Percentiles rank a stretch among this genome's conserved stretches.
Evolutionary conservation across 2,888 invertebrate genomes (phyloP).

Genomic region (Lasioglossum leucozonium): DNA sequence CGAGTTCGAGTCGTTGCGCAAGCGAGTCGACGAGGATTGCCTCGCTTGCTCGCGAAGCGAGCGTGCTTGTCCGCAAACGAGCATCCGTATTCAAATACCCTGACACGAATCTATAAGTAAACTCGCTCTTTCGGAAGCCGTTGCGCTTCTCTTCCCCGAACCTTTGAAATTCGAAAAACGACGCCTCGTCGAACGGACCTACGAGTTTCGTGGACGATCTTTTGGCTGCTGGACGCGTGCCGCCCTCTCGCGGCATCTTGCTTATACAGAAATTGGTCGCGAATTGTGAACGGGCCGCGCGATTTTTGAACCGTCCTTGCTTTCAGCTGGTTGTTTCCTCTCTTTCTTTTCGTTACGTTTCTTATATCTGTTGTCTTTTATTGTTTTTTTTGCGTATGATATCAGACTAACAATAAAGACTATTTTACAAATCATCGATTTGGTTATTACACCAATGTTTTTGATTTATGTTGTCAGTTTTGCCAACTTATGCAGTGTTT

Average conservation of each 20-base stretch:
- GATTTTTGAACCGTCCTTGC: neutral
- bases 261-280: neutral
- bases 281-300: neutral
- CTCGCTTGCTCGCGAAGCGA: conserved; percentile 23
- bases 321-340: neutral
- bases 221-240: neutral
- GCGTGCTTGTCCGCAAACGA: conserved; percentile 5
- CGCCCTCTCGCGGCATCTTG: conserved; percentile 36
- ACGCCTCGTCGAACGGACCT: neutral
- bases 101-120: conserved; percentile 32
- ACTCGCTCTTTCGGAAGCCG: conserved; percentile 4
- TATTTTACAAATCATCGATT: too few species aligned
- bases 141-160: neutral
- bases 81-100: conserved; percentile 41
- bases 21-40: conserved; percentile 41
- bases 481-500: too few species aligned
- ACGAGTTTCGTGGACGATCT: neutral
- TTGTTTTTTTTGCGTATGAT: too few species aligned
- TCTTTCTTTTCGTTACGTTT: neutral
- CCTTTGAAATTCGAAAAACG: neutral
- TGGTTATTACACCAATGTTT: too few species aligned
- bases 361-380: neutral
- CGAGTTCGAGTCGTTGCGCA: conserved; percentile 73
- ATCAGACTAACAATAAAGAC: too few species aligned
- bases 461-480: too few species aligned